Evolutionary conservation across 2,888 invertebrate genomes (phyloP).

Genomic region (Priocnemis perturbator): DNA sequence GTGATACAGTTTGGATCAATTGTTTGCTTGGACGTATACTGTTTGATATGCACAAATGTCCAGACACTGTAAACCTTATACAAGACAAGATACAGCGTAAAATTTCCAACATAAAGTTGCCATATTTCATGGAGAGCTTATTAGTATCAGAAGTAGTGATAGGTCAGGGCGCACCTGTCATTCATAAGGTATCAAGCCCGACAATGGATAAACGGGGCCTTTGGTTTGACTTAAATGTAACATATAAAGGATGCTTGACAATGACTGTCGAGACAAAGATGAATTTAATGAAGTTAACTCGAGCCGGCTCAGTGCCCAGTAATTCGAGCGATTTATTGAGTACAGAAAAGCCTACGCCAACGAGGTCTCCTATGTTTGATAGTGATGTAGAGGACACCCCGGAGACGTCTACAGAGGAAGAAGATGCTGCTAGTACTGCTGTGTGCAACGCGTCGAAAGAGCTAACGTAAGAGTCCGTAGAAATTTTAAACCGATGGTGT

Average conservation of each 20-base stretch:
- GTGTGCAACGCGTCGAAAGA: conserved; percentile 63
- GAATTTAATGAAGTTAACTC: conserved; percentile 84
- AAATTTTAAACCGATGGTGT: neutral
- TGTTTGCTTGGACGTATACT: conserved; percentile 85
- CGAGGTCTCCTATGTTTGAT: conserved; percentile 81
- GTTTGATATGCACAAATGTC: conserved; percentile 89
- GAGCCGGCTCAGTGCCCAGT: conserved; percentile 58
- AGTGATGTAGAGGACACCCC: conserved; percentile 88
- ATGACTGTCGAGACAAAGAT: conserved; percentile 93
- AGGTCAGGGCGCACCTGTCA: conserved; percentile 81
- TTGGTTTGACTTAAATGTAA: conserved; percentile 91
- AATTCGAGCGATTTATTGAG: conserved; percentile 48
- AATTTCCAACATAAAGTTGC: conserved; percentile 89
- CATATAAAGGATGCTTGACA: conserved; percentile 86
- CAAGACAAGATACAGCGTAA: conserved; percentile 90
- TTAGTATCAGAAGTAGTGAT: conserved; percentile 85
- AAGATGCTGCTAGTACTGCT: conserved; percentile 73
- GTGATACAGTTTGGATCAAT: conserved; percentile 85
- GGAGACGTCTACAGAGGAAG: conserved; percentile 87
- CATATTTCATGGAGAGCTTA: conserved; percentile 92
- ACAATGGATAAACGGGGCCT: conserved; percentile 87
- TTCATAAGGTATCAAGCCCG: conserved; percentile 81
- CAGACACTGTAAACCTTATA: conserved; percentile 82
- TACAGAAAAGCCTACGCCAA: conserved; percentile 54
- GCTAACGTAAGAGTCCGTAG: conserved; percentile 54